Evolutionary conservation across 2,888 invertebrate genomes (phyloP), one percentile per base, ranked within the genome.

Genomic region (Drosophila helvetica): DNA sequence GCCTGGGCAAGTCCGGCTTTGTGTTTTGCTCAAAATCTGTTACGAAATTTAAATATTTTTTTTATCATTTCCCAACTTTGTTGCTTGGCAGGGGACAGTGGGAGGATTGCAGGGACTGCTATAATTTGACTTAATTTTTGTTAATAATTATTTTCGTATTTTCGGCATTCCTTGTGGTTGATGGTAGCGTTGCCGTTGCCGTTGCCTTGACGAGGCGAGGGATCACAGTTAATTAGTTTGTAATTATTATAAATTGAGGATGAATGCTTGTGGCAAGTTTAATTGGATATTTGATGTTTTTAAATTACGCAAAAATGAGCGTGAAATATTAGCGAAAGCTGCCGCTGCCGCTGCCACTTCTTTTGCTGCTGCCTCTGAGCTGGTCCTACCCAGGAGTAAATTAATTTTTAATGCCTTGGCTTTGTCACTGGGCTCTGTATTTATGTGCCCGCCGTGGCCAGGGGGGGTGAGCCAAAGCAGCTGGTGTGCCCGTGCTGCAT

Each of bases 161-260:
- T 86, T 86, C 59, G 58, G 86, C 74, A 77, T 83, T 81, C 69
- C 76, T 78, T 79, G 88, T 59, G 84, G 81, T 81, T 76, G 75
- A 55, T 61, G 47, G 57, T 53, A 27, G 22, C 63, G 27, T 27
- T 27, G 27, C 27, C 8, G 27, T 1, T 27, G 66, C 48, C 56
- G 80, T 76, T 80, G 88, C 85, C 88, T 38, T 38, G 38, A 38
- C 74, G 73, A 33, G 84, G 67, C 78, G 47, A 63, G 82, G 85
- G 77, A 80, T 81, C 86, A 74, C 77, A 90, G 89, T 89, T 89
- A 89, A 89, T 90, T 89, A 90, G 88, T 89, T 86, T 86, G 90
- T 88, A 90, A 89, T 89, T 90, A 84, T 84, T 89, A 88, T 86
- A 90, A 90, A 90, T 89, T 88, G 79, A 74, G 81, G 85, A 86